A percentile compares a stretch with the other conserved stretches of the same genome.
These are phyloP conservation scores for Diuraphis noxia DNA, from an alignment of 1,140 invertebrate genomes.

Conservation along the genomic window DNA sequence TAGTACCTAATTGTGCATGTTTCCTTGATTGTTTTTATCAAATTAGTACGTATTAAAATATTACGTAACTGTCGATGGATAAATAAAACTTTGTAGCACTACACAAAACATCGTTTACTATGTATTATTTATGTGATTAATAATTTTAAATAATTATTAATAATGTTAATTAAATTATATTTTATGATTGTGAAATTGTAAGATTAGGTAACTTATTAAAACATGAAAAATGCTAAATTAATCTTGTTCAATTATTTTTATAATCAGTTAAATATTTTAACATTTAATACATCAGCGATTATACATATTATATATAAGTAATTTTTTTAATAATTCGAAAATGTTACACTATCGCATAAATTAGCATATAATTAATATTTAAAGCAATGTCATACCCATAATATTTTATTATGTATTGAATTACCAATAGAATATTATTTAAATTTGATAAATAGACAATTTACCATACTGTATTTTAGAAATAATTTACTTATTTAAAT, in stretches of 20 bases:
- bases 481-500: background rate
- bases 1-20: background rate
- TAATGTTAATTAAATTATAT: background rate
- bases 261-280: background rate
- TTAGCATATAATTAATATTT: background rate
- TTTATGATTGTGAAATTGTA: background rate
- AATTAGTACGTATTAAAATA: background rate
- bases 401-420: background rate
- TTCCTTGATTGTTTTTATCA: background rate
- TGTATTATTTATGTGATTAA: background rate
- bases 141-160: background rate
- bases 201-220: background rate
- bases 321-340: background rate
- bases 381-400: background rate
- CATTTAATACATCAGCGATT: conserved; percentile 7
- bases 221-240: background rate
- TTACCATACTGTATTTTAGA: background rate
- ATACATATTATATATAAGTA: background rate
- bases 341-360: background rate
- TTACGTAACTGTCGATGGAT: background rate
- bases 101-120: background rate
- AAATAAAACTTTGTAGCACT: background rate
- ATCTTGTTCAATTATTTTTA: background rate
- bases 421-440: conserved; percentile 27
- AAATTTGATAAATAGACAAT: background rate